A percentile compares a stretch with the other conserved stretches of the same genome.
Conservation (phyloP, 2,888 invertebrate genomes). For the Polietes domitor region DNA sequence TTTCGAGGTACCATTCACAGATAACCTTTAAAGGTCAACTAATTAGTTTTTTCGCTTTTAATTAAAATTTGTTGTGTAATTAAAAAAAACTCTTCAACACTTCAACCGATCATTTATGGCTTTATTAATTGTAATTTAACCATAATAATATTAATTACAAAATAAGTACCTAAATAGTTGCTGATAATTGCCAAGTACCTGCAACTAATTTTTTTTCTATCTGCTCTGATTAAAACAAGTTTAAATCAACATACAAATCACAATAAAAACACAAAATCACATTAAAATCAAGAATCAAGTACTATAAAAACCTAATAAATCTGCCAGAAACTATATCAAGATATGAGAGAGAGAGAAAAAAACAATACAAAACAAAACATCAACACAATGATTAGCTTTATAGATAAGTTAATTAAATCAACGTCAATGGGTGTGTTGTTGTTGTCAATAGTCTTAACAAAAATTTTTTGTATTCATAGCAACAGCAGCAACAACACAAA, state of each 20-base stretch:
- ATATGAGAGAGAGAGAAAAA: neutral
- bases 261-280: neutral
- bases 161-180: neutral
- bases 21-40: too few species aligned
- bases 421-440: neutral
- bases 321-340: neutral
- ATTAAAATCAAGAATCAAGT: neutral
- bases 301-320: neutral
- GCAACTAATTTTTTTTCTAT: neutral
- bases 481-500: neutral
- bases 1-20: too few species aligned
- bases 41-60: too few species aligned
- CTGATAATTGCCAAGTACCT: neutral
- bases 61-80: too few species aligned
- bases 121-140: neutral
- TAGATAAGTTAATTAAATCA: slow-evolving; percentile 10
- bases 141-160: neutral
- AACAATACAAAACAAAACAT: neutral
- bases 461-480: neutral
- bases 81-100: too few species aligned
- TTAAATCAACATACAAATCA: neutral
- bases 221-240: neutral
- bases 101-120: neutral
- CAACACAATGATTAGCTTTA: neutral
- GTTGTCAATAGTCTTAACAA: neutral